Base-by-base conservation (phyloP, 2,888 invertebrate species). In the Lutraria lutraria region DNA sequence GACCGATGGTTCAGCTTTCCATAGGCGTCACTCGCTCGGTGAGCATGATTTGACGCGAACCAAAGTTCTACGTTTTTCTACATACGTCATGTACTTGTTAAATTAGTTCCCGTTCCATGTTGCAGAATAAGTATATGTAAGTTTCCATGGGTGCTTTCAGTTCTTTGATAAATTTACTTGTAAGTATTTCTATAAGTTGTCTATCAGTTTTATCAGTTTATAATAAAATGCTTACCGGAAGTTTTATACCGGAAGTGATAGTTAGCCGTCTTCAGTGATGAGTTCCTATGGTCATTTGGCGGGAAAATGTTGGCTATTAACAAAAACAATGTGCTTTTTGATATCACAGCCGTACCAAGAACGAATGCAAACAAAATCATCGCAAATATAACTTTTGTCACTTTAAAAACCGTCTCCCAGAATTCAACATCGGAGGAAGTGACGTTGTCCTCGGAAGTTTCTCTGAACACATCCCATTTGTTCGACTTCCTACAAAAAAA, bases 321-420 rank as follows among this genome's bases (percentile, higher is more conserved):
- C 10, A 93, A 86, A 19, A 94, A 92, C 10, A 94, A 68, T 16
- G 92, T 94, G 54, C 93, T 90, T 76, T 94, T 94, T 34, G 93
- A 92, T 53, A 94, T 82, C 31, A 93, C 91, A 13, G 92, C 90
- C 0, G 92, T 86, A 8, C 93, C 93, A 19, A 94, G 90, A 15
- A 94, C 93, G 53, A 92, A 87, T 13, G 86, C 86, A 81, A 94
- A 92, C 81, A 94, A 83, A 31, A 93, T 83, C 54, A 89, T 68
- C 52, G 92, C 89, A 34, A 93, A 92, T 10, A 93, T 56, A 8
- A 94, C 84, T 88, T 94, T 94, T 29, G 93, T 92, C 54, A 93
- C 89, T 54, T 90, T 86, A 60, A 93, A 93, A 15, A 94, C 87
- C 63, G 88, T 90, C 85, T 94, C 93, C 94, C 94, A 94, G 63